These are phyloP conservation scores for Heliconius eleuchia DNA, from an alignment of 1,140 invertebrate species.

Conservation along the genomic window DNA sequence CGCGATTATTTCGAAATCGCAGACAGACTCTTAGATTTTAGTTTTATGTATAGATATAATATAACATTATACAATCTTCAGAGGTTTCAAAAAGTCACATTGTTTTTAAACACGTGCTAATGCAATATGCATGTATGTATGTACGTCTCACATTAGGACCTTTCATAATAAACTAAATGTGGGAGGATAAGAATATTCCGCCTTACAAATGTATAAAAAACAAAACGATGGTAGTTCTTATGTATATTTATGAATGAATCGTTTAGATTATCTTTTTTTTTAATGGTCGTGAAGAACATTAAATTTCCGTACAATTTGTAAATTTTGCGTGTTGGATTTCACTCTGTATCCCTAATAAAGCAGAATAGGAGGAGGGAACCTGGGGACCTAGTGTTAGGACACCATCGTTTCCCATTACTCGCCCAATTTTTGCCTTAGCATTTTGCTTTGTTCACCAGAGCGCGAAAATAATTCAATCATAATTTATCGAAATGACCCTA, in stretches of 20 bases:
- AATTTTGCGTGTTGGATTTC: no score
- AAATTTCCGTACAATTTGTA: no score
- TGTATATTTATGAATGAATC: neutral
- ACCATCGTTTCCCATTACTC: no score
- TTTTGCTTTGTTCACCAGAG: no score
- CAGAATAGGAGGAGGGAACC: neutral
- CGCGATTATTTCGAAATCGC: neutral
- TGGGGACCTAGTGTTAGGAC: no score
- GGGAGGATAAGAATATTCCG: conserved; percentile 21
- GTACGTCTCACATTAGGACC: neutral
- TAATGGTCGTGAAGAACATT: neutral
- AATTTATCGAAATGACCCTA: no score
- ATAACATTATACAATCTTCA: neutral
- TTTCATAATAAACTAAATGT: neutral
- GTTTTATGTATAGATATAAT: neutral
- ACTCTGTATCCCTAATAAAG: no score
- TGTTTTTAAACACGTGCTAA: conserved; percentile 25
- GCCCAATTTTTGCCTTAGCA: no score
- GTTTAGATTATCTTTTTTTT: neutral
- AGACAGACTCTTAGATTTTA: no score
- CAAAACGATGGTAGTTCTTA: neutral
- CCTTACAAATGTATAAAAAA: neutral
- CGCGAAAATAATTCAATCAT: no score
- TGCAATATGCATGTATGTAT: conserved; percentile 30
- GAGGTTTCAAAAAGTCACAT: neutral